These are phyloP conservation scores for Camponotus floridanus DNA, from an alignment of 1,140 invertebrate species.

Conservation along the genomic window DNA sequence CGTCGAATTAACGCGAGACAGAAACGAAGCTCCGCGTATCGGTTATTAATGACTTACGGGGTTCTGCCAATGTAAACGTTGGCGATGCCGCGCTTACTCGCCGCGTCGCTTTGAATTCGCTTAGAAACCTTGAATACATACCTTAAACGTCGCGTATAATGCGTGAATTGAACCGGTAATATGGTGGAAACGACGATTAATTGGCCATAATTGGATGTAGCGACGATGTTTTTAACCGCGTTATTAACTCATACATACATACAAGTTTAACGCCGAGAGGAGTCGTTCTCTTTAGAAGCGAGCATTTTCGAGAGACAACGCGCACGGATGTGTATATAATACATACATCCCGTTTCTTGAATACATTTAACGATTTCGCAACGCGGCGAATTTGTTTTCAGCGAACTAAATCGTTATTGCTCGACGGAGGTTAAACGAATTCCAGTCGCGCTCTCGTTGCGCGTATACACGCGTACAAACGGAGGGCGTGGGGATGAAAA, in stretches of 20 bases:
- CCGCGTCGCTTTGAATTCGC: constrained; percentile 56
- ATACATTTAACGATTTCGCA: constrained; percentile 35
- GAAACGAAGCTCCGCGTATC: constrained; percentile 73
- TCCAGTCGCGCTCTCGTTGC: constrained; percentile 69
- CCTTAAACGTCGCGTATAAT: neutral
- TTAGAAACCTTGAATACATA: constrained; percentile 53
- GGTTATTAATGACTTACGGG: constrained; percentile 77
- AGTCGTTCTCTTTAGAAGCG: constrained; percentile 9
- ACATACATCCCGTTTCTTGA: constrained; percentile 10
- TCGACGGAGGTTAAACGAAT: constrained; percentile 78
- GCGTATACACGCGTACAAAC: constrained; percentile 49
- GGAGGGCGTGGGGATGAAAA: constrained; percentile 74
- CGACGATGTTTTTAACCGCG: neutral
- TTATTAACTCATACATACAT: neutral
- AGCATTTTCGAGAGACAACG: too few species aligned
- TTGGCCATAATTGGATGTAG: constrained; percentile 62
- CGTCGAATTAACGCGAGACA: constrained; percentile 79
- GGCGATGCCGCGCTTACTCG: constrained; percentile 53
- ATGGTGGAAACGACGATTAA: constrained; percentile 55
- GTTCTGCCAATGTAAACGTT: constrained; percentile 71
- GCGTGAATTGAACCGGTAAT: constrained; percentile 25
- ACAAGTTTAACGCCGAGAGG: neutral
- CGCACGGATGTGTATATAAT: too few species aligned
- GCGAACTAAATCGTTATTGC: constrained; percentile 77
- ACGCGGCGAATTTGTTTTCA: constrained; percentile 11